phyloP scores from a whole-genome alignment of 2,888 invertebrate genomes.

The Platypus cylindrus region DNA sequence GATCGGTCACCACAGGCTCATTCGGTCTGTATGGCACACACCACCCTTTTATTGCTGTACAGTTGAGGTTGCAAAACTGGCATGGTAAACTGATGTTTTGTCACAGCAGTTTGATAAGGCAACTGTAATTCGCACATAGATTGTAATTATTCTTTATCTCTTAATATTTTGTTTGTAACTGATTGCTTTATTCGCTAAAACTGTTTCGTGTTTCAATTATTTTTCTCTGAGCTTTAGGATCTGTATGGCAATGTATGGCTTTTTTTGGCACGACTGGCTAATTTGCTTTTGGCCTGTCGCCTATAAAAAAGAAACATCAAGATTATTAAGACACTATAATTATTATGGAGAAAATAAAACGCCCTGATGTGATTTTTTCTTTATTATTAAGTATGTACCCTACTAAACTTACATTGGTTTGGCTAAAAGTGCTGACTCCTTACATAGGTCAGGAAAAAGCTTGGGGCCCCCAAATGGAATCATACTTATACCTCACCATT shows the following conservation, averaged over 20 bases:
- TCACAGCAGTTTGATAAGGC: background rate
- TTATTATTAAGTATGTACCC: slow-evolving; percentile 10
- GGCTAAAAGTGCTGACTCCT: slow-evolving; percentile 13
- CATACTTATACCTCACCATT: slow-evolving; percentile 8
- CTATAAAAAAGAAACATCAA: slow-evolving; percentile 16
- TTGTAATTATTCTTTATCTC: slow-evolving; percentile 6
- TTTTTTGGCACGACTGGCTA: slow-evolving; percentile 12
- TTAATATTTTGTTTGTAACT: slow-evolving; percentile 7
- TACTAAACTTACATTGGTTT: slow-evolving; percentile 14
- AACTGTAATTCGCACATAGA: too few relatives aligned
- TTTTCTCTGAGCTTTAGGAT: slow-evolving; percentile 1
- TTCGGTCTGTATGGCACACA: slow-evolving; percentile 5
- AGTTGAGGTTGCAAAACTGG: slow-evolving; percentile 1
- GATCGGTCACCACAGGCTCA: slow-evolving; percentile 4
- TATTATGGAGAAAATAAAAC: slow-evolving; percentile 10
- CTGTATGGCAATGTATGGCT: background rate
- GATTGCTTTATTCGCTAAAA: slow-evolving; percentile 8
- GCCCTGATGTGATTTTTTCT: slow-evolving; percentile 6
- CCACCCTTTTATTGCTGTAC: too few relatives aligned
- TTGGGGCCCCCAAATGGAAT: slow-evolving; percentile 9
- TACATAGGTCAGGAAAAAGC: slow-evolving; percentile 10
- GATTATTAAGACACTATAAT: slow-evolving; percentile 11
- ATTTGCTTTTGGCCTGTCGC: slow-evolving; percentile 13
- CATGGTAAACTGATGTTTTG: slow-evolving; percentile 1
- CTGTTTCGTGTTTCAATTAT: slow-evolving; percentile 9